These are phyloP conservation scores for Myodes glareolus DNA, from an alignment of 2,113 vertebrate species.

Conservation along the genomic window DNA sequence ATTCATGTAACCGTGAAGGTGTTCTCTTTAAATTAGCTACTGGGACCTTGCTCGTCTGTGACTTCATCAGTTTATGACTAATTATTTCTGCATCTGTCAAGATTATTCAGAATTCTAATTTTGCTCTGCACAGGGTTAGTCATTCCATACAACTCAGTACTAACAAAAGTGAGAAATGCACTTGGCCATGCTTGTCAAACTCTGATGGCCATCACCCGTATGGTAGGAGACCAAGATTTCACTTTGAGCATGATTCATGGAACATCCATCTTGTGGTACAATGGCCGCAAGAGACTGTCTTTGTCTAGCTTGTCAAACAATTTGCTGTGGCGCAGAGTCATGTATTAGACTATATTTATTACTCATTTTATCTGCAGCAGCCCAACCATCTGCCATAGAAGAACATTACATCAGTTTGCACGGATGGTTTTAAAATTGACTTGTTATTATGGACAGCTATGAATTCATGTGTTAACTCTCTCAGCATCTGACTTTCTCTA, in stretches of 20 bases:
- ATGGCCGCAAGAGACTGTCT: not conserved
- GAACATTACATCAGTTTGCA: not conserved
- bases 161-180: not conserved
- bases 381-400: not conserved
- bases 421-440: not conserved
- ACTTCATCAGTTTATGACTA: constrained; percentile 6
- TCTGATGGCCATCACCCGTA: not conserved
- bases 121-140: constrained; percentile 17
- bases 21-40: constrained; percentile 11
- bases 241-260: not conserved
- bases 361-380: not conserved
- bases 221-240: not conserved
- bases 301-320: not conserved
- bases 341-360: not conserved
- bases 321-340: not conserved
- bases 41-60: not conserved
- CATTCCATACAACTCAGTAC: not conserved
- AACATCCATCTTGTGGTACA: not conserved
- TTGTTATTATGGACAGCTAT: not conserved
- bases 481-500: not conserved
- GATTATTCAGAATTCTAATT: constrained; percentile 48
- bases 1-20: not conserved
- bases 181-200: not conserved
- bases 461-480: not conserved
- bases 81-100: constrained; percentile 6